A percentile compares a stretch with the other conserved stretches of the same genome.
Conservation (phyloP, 2,113 vertebrate genomes). For the Haemorhous mexicanus region DNA sequence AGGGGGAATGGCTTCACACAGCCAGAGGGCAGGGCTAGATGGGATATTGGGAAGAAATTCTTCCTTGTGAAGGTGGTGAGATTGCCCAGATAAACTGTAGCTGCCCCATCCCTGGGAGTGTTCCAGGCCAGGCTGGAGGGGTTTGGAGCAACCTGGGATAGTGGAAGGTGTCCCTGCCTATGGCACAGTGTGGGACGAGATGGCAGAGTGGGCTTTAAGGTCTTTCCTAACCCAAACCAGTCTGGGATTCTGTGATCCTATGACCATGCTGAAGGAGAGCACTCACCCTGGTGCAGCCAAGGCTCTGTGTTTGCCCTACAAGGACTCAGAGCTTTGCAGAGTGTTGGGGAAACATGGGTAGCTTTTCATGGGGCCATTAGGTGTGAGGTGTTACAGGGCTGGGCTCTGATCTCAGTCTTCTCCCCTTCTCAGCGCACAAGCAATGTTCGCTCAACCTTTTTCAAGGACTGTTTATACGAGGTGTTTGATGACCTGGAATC, state of each 20-base stretch:
- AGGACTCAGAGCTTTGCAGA: neutral
- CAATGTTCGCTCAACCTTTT: constrained; percentile 92
- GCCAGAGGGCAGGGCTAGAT: neutral
- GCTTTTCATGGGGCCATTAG: neutral
- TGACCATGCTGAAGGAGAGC: accelerated
- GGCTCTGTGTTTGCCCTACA: neutral
- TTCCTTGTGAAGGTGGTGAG: neutral
- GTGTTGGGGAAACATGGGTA: accelerated
- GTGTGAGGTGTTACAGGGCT: accelerated
- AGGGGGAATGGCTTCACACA: neutral
- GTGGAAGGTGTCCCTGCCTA: neutral
- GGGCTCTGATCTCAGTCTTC: neutral
- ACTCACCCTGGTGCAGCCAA: too few relatives aligned
- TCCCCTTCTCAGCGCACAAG: constrained; percentile 82
- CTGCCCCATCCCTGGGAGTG: neutral
- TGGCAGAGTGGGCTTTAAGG: neutral
- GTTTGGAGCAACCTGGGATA: neutral
- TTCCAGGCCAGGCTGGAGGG: neutral
- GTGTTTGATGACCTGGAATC: constrained; percentile 94
- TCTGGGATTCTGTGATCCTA: neutral
- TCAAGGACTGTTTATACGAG: constrained; percentile 96
- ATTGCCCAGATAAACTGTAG: neutral
- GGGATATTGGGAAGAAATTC: neutral
- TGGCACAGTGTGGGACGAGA: neutral
- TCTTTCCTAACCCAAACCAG: neutral